Evolutionary conservation across 2,113 vertebrate species (phyloP).

Genomic region (Hippocampus zosterae): DNA sequence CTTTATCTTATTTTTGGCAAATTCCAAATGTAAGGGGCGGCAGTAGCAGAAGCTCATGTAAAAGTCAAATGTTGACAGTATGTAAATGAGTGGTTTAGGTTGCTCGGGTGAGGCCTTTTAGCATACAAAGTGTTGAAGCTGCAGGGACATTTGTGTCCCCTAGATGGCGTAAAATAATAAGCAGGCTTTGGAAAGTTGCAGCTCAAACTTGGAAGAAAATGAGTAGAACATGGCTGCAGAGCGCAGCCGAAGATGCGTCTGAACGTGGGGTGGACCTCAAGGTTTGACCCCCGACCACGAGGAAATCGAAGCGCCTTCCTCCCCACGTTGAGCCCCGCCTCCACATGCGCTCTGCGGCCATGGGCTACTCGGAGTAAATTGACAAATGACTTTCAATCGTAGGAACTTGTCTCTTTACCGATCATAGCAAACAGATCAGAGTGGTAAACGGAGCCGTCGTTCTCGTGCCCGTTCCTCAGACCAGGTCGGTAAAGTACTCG

Average conservation of each 20-base stretch:
- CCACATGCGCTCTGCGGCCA: no score
- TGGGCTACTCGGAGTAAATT: background rate
- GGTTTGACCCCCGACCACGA: no score
- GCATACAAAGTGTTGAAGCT: background rate
- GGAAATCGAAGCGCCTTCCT: no score
- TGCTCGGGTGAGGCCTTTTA: background rate
- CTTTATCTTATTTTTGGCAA: background rate
- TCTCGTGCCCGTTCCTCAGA: constrained; percentile 74
- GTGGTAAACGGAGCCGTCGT: constrained; percentile 86
- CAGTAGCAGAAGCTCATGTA: background rate
- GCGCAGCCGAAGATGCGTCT: no score
- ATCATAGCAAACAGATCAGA: constrained; percentile 96
- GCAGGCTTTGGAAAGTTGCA: background rate
- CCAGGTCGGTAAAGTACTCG: constrained; percentile 79
- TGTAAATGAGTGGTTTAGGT: background rate
- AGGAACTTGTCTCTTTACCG: constrained; percentile 67
- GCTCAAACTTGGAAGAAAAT: background rate
- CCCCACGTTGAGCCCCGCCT: no score
- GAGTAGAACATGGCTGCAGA: no score
- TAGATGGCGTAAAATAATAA: constrained; percentile 27
- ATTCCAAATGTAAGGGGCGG: background rate
- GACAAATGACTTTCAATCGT: no score
- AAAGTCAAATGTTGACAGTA: background rate
- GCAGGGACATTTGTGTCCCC: constrained; percentile 32
- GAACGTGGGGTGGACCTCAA: no score